These are phyloP conservation scores for Orussus abietinus DNA, from an alignment of 1,140 invertebrate species.

Conservation along the genomic window DNA sequence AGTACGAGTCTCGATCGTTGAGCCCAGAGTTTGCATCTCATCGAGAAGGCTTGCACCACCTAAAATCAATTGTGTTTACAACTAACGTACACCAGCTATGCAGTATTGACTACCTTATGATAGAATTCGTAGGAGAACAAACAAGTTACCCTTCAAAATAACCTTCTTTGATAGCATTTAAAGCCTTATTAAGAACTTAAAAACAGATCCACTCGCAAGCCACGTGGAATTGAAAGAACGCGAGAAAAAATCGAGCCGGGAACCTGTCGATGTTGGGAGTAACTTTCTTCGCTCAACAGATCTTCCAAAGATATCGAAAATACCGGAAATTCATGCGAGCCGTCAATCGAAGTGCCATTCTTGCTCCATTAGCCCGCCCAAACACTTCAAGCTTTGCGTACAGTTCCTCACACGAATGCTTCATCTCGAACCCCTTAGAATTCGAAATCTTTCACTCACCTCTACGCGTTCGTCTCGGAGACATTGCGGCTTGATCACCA, in stretches of 20 bases:
- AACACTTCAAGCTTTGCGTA: slow-evolving; percentile 13
- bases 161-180: no score
- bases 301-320: slow-evolving; percentile 2
- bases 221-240: no score
- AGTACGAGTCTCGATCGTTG: no score
- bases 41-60: no score
- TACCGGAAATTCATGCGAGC: slow-evolving; percentile 17
- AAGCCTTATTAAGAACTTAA: no score
- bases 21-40: no score
- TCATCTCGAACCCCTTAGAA: slow-evolving; percentile 2
- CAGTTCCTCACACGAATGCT: slow-evolving; percentile 5
- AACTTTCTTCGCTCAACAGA: slow-evolving; percentile 15
- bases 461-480: slow-evolving; percentile 28
- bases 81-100: no score
- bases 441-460: slow-evolving; percentile 17
- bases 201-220: no score
- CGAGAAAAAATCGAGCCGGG: background rate
- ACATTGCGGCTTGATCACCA: slow-evolving; percentile 17
- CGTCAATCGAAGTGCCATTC: slow-evolving; percentile 30
- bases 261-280: background rate
- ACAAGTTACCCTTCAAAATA: no score
- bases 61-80: no score
- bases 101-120: no score
- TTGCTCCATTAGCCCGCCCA: slow-evolving; percentile 25
- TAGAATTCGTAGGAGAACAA: slow-evolving; percentile 7